Conservation (phyloP, 1,140 invertebrate genomes). For the Pemphigus obesinymphae region DNA sequence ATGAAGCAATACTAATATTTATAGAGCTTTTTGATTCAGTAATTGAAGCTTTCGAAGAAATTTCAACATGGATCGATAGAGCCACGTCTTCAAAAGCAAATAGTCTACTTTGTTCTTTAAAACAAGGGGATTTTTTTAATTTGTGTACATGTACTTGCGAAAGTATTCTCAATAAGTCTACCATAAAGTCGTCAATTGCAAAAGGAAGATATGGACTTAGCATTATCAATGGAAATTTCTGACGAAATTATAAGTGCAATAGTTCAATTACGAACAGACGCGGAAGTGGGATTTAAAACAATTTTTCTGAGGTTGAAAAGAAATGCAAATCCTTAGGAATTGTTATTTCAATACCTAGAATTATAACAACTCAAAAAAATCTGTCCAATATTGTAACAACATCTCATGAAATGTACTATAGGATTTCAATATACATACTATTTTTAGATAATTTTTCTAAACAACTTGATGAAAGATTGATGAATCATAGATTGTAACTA, state of each 20-base stretch:
- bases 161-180: background rate
- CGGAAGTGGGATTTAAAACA: background rate
- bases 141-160: background rate
- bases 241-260: background rate
- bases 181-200: background rate
- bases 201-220: too few relatives aligned
- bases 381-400: background rate
- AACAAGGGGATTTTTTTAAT: background rate
- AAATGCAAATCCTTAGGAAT: too few relatives aligned
- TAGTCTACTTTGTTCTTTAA: background rate
- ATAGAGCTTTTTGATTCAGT: too few relatives aligned
- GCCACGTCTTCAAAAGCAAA: background rate
- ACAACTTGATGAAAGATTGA: constrained; percentile 15
- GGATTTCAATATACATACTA: too few relatives aligned
- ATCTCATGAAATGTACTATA: background rate
- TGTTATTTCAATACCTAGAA: too few relatives aligned
- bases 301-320: too few relatives aligned
- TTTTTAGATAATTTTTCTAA: constrained; percentile 4
- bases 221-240: background rate
- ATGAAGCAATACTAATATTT: too few relatives aligned
- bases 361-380: background rate
- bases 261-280: background rate
- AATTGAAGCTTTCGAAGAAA: too few relatives aligned
- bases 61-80: too few relatives aligned
- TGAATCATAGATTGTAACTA: background rate